These are phyloP conservation scores for Drosophila yooni DNA, from an alignment of 2,888 invertebrate genomes.

Conservation along the genomic window DNA sequence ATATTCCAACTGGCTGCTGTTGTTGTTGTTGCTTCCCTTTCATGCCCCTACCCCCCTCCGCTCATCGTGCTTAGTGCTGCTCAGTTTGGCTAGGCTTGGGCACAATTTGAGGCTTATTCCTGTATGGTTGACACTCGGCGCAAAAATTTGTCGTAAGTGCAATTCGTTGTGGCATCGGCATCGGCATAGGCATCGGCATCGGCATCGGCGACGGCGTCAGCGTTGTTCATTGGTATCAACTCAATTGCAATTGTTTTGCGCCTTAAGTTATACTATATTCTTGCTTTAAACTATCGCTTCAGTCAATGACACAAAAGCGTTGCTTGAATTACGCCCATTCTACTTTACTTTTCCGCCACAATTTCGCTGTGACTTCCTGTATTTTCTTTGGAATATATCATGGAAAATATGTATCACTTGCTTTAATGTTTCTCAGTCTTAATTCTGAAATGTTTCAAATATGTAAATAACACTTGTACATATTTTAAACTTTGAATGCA, in stretches of 20 bases:
- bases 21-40: constrained; percentile 8
- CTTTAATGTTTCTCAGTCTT: neutral
- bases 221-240: constrained; percentile 55
- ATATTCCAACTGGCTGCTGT: constrained; percentile 62
- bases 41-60: neutral
- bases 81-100: constrained; percentile 35
- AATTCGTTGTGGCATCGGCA: constrained; percentile 71
- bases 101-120: constrained; percentile 74
- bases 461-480: neutral
- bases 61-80: constrained; percentile 8
- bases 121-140: constrained; percentile 69
- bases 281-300: constrained; percentile 26
- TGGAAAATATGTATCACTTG: no score
- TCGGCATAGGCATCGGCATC: constrained; percentile 1
- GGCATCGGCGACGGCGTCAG: constrained; percentile 4
- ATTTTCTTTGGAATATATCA: no score
- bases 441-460: neutral
- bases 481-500: neutral
- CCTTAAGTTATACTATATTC: constrained; percentile 49
- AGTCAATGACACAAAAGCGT: constrained; percentile 50
- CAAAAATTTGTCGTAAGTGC: constrained; percentile 76
- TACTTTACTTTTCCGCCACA: neutral
- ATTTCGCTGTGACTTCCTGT: constrained; percentile 2
- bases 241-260: constrained; percentile 65
- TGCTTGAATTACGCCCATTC: constrained; percentile 7